Base-by-base conservation (phyloP, 2,113 vertebrate genomes). In the Cavia porcellus region DNA sequence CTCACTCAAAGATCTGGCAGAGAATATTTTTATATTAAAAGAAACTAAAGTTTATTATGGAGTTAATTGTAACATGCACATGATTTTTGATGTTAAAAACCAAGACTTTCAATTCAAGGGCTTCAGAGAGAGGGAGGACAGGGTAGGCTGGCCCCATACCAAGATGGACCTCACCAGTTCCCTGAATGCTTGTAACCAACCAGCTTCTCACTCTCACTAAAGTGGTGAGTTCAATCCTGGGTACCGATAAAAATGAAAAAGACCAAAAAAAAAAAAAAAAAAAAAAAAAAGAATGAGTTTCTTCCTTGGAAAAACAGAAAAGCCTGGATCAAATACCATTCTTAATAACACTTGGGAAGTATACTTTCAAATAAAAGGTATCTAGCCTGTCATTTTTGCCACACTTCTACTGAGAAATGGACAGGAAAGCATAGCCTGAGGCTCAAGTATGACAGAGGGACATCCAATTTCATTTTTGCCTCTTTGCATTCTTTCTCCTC, bases 21-120 rank as follows among this genome's bases (percentile, higher is more conserved):
- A 93, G 9, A 74, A 55, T 80, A 32, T 72, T 93, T 90, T 82
- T 45, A 77, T 85, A 50, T 95, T 38, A n/a, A 82, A 92, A 86
- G 64, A 72, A 90, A 81, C 74, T 80, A 74, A 83, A 25, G 74
- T 80, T 92, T 92, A 89, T 87, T 81, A 61, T 57, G 55, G 11
- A 89, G 45, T 64, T 66, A 42, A 55, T 45, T n/a, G 30, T 10
- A 92, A 90, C 90, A 66, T 35, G 84, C 55, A 32, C 45, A 72
- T 66, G 59, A 38, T 83, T 38, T 83, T 59, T 86, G 66, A 52
- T 6, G 50, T 75, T 75, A 85, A 47, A 86, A 75, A 45, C 22
- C 7, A n/a, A 89, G 81, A 59, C 50, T n/a, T 20, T 90, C 20
- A 88, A 30, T 24, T 90, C 50, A 72, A 35, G 38, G 81, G 30